Base-by-base conservation (phyloP, 2,797 vertebrate genomes). In the Delichon dasypus region DNA sequence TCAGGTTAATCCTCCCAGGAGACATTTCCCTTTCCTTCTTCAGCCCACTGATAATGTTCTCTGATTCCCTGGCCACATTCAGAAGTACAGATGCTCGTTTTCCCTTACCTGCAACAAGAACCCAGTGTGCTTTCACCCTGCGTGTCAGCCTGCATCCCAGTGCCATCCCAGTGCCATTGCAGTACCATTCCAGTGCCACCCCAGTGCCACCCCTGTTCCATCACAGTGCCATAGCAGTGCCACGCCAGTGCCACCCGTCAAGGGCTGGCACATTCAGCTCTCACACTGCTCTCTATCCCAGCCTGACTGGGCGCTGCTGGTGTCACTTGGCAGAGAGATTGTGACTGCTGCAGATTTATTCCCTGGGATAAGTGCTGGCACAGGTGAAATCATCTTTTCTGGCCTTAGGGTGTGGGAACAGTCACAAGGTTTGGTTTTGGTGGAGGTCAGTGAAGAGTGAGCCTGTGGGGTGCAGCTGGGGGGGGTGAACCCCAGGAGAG, bases 381-480 rank as follows among this genome's bases (percentile, higher is more conserved):
- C 11, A 45, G 44, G 34, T 68, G 76, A 83, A 76, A 68, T 34
- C 0, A 15, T 21, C 8, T 86, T 72, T 68, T 82, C 64, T 65
- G 54, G 21, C 40, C 67, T 79, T 72, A 12, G 50, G 80, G 29
- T 42, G 12, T 34, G 80, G 45, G 54, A 83, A 13, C 21, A 60
- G 68, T 25, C 3, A 1, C 25, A 68, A 40, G 40, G 20, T 32
- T 85, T n/a, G 32, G 36, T 64, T 48, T 40, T 5, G 2, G 18
- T 20, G 44, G 10, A 54, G 23, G 30, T 42, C 1, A 10, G 0
- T 53, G 75, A 27, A 36, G 36, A 50, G 23, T 34, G 54, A 78
- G 4, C 21, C 38, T 3, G 2, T 12, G 16, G 40, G 62, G 25
- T 44, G 30, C 55, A 58, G 53, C 23, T 1, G 0, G 1, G 2